A percentile compares a stretch with the other conserved stretches of the same genome.
Evolutionary conservation across 2,888 invertebrate species (phyloP).

Genomic region (Euspilapteryx auroguttella): DNA sequence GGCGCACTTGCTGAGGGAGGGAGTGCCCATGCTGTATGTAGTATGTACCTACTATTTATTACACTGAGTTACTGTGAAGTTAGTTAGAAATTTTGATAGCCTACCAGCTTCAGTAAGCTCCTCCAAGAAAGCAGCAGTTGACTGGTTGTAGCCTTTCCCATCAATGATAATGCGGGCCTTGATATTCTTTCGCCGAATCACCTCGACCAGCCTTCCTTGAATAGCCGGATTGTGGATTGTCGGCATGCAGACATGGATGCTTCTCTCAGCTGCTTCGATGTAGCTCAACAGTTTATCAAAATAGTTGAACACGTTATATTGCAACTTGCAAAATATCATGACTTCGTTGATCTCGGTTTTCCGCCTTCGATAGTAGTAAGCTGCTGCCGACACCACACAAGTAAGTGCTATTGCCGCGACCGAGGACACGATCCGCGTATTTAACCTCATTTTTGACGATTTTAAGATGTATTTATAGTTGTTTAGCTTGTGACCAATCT

Average conservation of each 20-base stretch:
- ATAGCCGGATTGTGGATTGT: constrained; percentile 49
- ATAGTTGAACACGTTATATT: constrained; percentile 42
- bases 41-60: no score
- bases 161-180: constrained; percentile 41
- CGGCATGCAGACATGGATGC: constrained; percentile 46
- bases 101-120: constrained; percentile 44
- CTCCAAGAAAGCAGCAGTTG: constrained; percentile 34
- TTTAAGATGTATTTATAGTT: constrained; percentile 19
- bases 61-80: no score
- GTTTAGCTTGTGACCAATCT: constrained; percentile 20
- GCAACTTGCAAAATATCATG: constrained; percentile 52
- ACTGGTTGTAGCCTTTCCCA: constrained; percentile 33
- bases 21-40: no score
- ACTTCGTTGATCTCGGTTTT: constrained; percentile 41
- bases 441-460: constrained; percentile 19
- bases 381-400: constrained; percentile 42
- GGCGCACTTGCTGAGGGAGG: no score
- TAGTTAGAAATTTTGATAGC: no score
- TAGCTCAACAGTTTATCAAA: constrained; percentile 47
- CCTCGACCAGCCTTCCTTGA: constrained; percentile 33
- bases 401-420: constrained; percentile 38
- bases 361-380: constrained; percentile 39
- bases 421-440: constrained; percentile 33
- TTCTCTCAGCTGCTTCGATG: constrained; percentile 34
- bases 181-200: constrained; percentile 33